Base-by-base conservation (phyloP, 2,888 invertebrate genomes). In the Resseliella maxima region DNA sequence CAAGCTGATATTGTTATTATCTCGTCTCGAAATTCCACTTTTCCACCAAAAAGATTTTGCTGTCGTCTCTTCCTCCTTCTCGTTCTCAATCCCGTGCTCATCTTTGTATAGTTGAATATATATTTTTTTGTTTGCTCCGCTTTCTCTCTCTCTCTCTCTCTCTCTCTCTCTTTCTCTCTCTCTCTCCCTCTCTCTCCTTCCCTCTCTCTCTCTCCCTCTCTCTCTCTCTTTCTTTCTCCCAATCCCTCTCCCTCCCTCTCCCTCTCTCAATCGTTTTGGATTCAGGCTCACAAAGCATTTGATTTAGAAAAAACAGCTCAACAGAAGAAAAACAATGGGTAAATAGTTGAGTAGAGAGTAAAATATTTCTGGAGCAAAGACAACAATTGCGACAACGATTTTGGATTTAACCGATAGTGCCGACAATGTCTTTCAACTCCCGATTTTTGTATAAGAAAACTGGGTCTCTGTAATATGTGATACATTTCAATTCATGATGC, bases 1-100 rank as follows among this genome's bases (percentile, higher is more conserved):
- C 83, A 83, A 83, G 83, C 83, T 83, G 83, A 83, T 83, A 83
- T 83, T 83, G 24, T 83, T 83, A 83, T 83, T 83, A 83, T 83
- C 83, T 83, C 83, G 83, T 31, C 72, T 72, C 31, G 31, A n/a
- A 72, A 72, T 72, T 27, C 59, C 24, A 24, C 59, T 59, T 59
- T 59, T 59, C 59, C 15, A 50, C 50, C 24, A 59, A n/a, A n/a
- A n/a, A 59, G 59, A 59, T 24, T 59, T n/a, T 10, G 46, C 59
- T 59, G 59, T 59, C 59, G 59, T 18, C 21, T 41, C 5, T 21
- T 59, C 24, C 59, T n/a, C 6, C 3, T n/a, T 59, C n/a, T 24
- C 59, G 2, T 41, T 41, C 41, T 41, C 12, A n/a, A n/a, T 41
- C 12, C 41, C 41, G 41, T 41, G 41, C 12, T 41, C 12, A 12